Evolutionary conservation across 2,113 vertebrate genomes (phyloP).

Genomic region (Dicerorhinus sumatrensis): DNA sequence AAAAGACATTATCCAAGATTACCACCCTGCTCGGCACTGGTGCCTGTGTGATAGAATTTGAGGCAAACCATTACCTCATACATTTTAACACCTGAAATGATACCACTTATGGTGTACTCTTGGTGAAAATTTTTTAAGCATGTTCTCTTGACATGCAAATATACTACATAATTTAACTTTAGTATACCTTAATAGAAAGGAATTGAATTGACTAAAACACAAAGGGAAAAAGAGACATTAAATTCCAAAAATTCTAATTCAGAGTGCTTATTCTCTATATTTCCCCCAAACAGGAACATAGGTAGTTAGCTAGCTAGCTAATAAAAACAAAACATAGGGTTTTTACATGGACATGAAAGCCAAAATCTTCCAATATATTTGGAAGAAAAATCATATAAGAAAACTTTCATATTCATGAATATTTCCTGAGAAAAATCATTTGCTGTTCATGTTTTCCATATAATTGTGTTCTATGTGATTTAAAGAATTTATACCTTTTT

Average conservation of each 20-base stretch:
- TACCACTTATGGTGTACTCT: background rate
- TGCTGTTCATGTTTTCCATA: background rate
- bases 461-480: background rate
- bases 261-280: background rate
- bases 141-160: background rate
- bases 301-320: background rate
- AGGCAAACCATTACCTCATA: background rate
- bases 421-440: background rate
- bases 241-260: background rate
- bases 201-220: background rate
- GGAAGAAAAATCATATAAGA: background rate
- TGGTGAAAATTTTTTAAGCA: background rate
- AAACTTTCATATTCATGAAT: background rate
- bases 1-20: background rate
- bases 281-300: background rate
- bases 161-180: background rate
- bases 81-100: background rate
- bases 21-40: background rate
- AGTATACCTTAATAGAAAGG: background rate
- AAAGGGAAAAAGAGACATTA: background rate
- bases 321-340: background rate
- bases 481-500: background rate
- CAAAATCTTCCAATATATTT: background rate
- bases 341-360: background rate
- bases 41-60: background rate